Percentiles rank a stretch among this genome's conserved stretches.
Conservation (phyloP, 1,140 invertebrate species). For the Liolophura sinensis region DNA sequence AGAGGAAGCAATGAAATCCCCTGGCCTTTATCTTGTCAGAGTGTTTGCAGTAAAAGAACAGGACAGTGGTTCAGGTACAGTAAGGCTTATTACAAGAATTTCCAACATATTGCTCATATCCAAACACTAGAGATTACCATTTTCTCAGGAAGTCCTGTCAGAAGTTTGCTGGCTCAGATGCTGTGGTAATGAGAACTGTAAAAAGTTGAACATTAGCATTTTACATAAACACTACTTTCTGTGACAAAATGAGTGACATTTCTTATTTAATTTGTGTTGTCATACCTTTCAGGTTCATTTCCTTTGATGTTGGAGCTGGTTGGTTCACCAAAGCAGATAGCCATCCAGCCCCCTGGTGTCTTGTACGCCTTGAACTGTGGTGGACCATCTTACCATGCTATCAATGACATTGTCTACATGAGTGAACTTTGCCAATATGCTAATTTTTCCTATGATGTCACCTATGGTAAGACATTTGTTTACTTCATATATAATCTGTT, state of each 20-base stretch:
- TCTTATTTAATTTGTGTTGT: neutral
- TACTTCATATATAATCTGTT: neutral
- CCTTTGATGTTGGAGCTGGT: conserved; percentile 23
- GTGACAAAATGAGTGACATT: neutral
- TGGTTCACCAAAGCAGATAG: conserved; percentile 30
- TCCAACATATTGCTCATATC: neutral
- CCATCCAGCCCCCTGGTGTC: conserved; percentile 30
- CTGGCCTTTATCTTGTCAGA: conserved; percentile 25
- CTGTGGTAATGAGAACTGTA: neutral
- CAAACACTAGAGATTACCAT: conserved; percentile 7
- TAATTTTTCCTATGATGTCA: conserved; percentile 24
- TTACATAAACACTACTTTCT: neutral
- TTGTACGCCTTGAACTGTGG: conserved; percentile 32
- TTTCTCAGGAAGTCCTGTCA: neutral
- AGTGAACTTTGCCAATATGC: conserved; percentile 35
- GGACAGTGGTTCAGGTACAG: conserved; percentile 17
- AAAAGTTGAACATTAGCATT: neutral
- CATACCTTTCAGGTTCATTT: conserved; percentile 16
- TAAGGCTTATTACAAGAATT: neutral
- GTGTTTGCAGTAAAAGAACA: conserved; percentile 28
- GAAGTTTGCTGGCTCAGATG: neutral
- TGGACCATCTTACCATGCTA: conserved; percentile 25
- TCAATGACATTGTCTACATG: conserved; percentile 30
- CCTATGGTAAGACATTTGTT: conserved; percentile 23
- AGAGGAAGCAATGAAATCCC: conserved; percentile 18